phyloP scores from a whole-genome alignment of 2,888 invertebrate species.

The Chloromyia formosa region DNA sequence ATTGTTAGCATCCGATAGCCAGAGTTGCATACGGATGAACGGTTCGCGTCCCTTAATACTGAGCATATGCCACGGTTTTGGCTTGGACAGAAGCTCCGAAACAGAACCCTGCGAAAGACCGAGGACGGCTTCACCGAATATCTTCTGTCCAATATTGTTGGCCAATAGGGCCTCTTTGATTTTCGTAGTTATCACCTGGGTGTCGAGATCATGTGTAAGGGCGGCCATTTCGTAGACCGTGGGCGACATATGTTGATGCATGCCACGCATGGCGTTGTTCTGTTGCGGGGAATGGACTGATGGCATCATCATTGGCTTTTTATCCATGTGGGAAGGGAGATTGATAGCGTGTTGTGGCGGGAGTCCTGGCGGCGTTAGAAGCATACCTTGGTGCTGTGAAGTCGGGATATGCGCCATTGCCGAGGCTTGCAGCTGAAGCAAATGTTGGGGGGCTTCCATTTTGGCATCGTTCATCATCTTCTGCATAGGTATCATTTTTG shows the following conservation, averaged over 20 bases:
- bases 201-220: conserved; percentile 94
- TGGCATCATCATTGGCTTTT: conserved; percentile 69
- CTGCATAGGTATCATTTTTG: conserved; percentile 80
- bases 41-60: conserved; percentile 98
- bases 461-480: conserved; percentile 82
- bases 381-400: conserved; percentile 67
- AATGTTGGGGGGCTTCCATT: conserved; percentile 74
- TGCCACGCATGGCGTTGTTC: conserved; percentile 74
- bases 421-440: conserved; percentile 68
- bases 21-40: conserved; percentile 95
- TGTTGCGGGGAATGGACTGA: conserved; percentile 73
- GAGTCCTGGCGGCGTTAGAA: conserved; percentile 79
- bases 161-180: conserved; percentile 96
- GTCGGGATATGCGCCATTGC: conserved; percentile 63
- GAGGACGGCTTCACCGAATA: conserved; percentile 97
- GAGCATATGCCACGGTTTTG: conserved; percentile 99
- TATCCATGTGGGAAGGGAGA: conserved; percentile 71
- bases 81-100: conserved; percentile 95
- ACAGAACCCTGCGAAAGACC: conserved; percentile 97
- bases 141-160: conserved; percentile 98
- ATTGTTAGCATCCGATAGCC: conserved; percentile 95
- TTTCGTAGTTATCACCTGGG: conserved; percentile 94
- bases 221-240: conserved; percentile 98
- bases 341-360: conserved; percentile 79
- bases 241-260: conserved; percentile 89